A percentile compares a stretch with the other conserved stretches of the same genome.
Conservation (phyloP, 2,797 vertebrate species). For the Pitangus sulphuratus region DNA sequence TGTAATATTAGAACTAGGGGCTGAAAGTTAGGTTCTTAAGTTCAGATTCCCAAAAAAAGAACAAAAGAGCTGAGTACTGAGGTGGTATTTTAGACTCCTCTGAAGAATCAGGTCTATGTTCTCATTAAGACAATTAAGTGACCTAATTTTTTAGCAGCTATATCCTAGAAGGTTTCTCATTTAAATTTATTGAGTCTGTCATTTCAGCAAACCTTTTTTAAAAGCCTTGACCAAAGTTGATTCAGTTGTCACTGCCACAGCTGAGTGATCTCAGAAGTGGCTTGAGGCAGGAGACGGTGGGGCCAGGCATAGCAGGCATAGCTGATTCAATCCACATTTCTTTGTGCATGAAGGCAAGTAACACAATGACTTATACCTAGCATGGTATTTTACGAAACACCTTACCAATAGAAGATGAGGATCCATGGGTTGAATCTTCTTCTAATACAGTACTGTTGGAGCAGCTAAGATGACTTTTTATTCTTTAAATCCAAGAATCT, state of each 20-base stretch:
- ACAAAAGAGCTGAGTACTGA: background rate
- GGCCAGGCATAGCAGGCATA: background rate
- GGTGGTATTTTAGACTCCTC: background rate
- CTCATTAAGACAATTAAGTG: background rate
- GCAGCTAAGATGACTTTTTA: background rate
- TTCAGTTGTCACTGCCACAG: background rate
- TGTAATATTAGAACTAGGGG: background rate
- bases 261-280: background rate
- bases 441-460: background rate
- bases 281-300: background rate
- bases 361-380: background rate
- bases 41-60: background rate
- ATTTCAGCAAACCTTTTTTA: background rate
- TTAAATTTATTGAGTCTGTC: background rate
- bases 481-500: background rate
- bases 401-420: background rate
- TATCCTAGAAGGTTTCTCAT: background rate
- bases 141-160: background rate
- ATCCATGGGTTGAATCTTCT: background rate
- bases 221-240: background rate
- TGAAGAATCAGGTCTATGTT: background rate
- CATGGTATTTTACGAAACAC: background rate
- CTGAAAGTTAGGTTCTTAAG: background rate
- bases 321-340: background rate
- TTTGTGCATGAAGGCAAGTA: background rate